Evolutionary conservation across 2,797 vertebrate genomes (phyloP).

Genomic region (Morelia viridis): DNA sequence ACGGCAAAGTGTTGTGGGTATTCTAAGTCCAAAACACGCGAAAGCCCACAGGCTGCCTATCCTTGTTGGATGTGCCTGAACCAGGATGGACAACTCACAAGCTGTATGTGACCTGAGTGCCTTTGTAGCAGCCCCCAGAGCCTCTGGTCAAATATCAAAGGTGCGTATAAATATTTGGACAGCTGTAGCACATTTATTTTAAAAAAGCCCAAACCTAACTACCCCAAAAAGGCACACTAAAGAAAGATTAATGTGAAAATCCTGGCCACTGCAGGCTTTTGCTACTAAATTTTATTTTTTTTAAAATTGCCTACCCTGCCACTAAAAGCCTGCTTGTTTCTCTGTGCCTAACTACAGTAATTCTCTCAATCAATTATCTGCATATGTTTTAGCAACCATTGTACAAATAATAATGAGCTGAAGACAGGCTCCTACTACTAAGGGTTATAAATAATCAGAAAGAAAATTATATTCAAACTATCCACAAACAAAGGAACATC

Average conservation of each 20-base stretch:
- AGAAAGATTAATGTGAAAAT: neutral
- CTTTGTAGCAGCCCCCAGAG: neutral
- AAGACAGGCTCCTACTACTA: neutral
- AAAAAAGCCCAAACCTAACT: neutral
- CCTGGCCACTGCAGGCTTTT: neutral
- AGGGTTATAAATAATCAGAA: neutral
- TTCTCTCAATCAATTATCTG: neutral
- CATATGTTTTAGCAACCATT: neutral
- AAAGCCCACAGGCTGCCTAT: neutral
- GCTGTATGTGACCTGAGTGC: neutral
- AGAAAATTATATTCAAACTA: neutral
- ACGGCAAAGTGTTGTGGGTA: neutral
- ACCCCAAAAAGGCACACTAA: neutral
- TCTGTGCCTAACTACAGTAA: neutral
- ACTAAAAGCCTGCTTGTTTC: neutral
- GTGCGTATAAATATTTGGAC: neutral
- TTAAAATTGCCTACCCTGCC: neutral
- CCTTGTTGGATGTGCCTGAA: neutral
- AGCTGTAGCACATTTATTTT: neutral
- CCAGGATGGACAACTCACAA: neutral
- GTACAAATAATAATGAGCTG: neutral
- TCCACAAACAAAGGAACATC: slow-evolving; percentile 4
- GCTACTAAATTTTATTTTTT: neutral
- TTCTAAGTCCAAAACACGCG: neutral
- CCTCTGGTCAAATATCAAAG: neutral